These are phyloP conservation scores for Cololabis saira DNA, from an alignment of 2,113 vertebrate species.

Conservation along the genomic window DNA sequence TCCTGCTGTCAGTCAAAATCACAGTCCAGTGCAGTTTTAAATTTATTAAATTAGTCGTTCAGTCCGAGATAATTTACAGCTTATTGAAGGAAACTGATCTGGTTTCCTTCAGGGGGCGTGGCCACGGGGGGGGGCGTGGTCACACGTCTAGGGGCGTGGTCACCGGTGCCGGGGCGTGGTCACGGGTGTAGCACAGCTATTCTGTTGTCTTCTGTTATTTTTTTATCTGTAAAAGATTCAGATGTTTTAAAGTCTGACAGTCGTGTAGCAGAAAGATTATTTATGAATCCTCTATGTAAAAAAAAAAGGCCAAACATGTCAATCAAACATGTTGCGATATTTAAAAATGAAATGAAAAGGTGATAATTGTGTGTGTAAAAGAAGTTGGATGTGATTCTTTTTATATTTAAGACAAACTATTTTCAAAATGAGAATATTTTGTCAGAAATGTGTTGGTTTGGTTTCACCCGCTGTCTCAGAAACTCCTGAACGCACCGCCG, in stretches of 20 bases:
- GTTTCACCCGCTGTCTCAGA: conserved; percentile 17
- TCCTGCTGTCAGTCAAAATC: too few species aligned
- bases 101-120: conserved; percentile 14
- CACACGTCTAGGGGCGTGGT: conserved; percentile 48
- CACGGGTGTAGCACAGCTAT: conserved; percentile 72
- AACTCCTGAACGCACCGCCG: background rate
- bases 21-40: too few species aligned
- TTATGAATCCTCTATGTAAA: conserved; percentile 15
- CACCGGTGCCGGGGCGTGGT: conserved; percentile 47
- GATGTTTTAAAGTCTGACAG: conserved; percentile 29
- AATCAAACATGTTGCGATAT: conserved; percentile 57
- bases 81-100: too few species aligned
- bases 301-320: conserved; percentile 23
- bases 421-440: conserved; percentile 71
- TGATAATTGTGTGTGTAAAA: conserved; percentile 26
- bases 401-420: conserved; percentile 63
- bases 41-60: too few species aligned
- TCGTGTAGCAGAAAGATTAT: conserved; percentile 44
- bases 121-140: too few species aligned
- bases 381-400: conserved; percentile 36
- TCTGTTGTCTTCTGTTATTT: conserved; percentile 70
- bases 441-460: conserved; percentile 34
- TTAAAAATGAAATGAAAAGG: conserved; percentile 25
- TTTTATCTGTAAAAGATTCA: conserved; percentile 63
- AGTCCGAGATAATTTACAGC: too few species aligned